Evolutionary conservation across 1,140 invertebrate species (phyloP).

Genomic region (Pygmarrhopalites habei): DNA sequence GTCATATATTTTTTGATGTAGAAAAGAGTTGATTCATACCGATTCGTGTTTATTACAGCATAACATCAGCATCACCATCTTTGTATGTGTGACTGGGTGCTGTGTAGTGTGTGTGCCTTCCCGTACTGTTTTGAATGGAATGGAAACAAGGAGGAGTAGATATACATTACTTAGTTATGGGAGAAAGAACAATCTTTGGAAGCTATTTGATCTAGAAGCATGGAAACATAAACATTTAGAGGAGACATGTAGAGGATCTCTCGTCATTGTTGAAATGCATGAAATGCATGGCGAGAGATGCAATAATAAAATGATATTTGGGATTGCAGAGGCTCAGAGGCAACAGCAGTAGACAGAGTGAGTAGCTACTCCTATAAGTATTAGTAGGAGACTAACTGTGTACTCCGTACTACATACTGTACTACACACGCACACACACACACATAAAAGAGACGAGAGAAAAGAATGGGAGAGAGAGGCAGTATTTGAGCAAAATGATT

Average conservation of each 20-base stretch:
- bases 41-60: conserved; percentile 1
- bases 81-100: background rate
- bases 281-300: conserved; percentile 14
- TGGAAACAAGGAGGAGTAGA: background rate
- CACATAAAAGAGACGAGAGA: too few relatives aligned
- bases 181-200: background rate
- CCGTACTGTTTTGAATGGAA: background rate
- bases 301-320: conserved; percentile 16
- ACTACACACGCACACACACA: too few relatives aligned
- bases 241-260: background rate
- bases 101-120: background rate
- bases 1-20: too few relatives aligned
- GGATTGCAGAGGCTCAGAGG: conserved; percentile 9
- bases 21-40: conserved; percentile 5
- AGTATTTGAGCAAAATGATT: conserved; percentile 11
- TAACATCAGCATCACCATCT: background rate
- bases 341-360: too few relatives aligned
- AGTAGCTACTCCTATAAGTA: too few relatives aligned
- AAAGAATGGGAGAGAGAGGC: background rate
- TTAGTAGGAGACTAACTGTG: too few relatives aligned
- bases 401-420: too few relatives aligned
- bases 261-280: conserved; percentile 14
- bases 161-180: conserved; percentile 7
- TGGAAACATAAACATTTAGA: background rate
- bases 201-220: background rate